Conservation (phyloP, 1,140 invertebrate genomes). For the Steinernema khuongi region DNA sequence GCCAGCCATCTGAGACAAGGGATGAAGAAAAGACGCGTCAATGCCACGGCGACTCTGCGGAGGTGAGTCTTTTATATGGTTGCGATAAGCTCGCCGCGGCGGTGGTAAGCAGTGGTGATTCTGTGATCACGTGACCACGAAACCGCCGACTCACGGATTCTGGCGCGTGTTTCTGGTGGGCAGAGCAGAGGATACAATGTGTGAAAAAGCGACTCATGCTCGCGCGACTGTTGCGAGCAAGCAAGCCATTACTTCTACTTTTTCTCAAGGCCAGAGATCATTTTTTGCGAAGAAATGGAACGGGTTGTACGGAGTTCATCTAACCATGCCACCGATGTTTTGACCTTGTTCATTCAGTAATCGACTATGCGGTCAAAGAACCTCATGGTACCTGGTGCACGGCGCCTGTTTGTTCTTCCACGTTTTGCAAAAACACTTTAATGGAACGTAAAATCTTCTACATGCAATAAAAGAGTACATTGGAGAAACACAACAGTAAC, state of each 20-base stretch:
- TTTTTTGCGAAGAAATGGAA: neutral
- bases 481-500: no score
- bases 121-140: neutral
- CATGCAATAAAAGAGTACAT: no score
- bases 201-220: neutral
- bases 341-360: no score
- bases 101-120: neutral
- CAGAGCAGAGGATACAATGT: neutral
- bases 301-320: neutral
- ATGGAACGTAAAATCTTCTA: no score
- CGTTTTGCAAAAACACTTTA: no score
- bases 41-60: neutral
- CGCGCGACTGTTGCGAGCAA: neutral
- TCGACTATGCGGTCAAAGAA: no score
- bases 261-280: neutral
- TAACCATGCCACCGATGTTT: neutral
- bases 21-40: neutral
- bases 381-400: no score
- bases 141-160: neutral
- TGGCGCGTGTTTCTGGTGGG: constrained; percentile 1
- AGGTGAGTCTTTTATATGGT: neutral
- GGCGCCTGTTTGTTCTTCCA: no score
- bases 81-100: constrained; percentile 8
- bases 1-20: constrained; percentile 19
- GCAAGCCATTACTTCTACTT: no score